Evolutionary conservation across 1,140 invertebrate species (phyloP).

Genomic region (Apis dorsata): DNA sequence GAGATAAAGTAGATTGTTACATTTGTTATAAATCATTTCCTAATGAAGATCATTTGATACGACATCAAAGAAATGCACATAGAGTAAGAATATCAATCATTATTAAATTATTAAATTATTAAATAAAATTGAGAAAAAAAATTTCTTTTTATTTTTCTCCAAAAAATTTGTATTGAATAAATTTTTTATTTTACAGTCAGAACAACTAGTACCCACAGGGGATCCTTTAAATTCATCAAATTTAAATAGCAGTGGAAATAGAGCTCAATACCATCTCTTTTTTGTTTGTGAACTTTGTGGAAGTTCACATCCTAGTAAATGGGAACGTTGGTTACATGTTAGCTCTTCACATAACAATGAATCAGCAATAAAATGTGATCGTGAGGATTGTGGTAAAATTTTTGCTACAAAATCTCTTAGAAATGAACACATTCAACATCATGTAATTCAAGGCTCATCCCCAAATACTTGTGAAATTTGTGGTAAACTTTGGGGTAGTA

Average conservation of each 20-base stretch:
- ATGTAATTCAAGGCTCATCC: slow-evolving; percentile 78
- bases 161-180: background rate
- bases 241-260: slow-evolving; percentile 72
- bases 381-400: slow-evolving; percentile 79
- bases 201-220: slow-evolving; percentile 55
- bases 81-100: slow-evolving; percentile 57
- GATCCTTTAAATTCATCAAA: slow-evolving; percentile 60
- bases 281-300: slow-evolving; percentile 81
- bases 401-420: slow-evolving; percentile 79
- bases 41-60: slow-evolving; percentile 79
- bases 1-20: slow-evolving; percentile 76
- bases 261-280: slow-evolving; percentile 78
- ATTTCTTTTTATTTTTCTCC: background rate
- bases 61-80: slow-evolving; percentile 79
- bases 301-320: slow-evolving; percentile 79
- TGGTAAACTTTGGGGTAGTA: slow-evolving; percentile 81
- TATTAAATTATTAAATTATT: background rate
- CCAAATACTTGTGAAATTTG: slow-evolving; percentile 80
- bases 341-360: slow-evolving; percentile 77
- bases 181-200: slow-evolving; percentile 61
- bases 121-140: background rate
- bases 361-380: slow-evolving; percentile 76
- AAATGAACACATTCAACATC: slow-evolving; percentile 79
- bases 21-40: slow-evolving; percentile 80
- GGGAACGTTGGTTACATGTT: slow-evolving; percentile 81